Base-by-base conservation (phyloP, 2,113 vertebrate genomes). In the Peromyscus polionotus region DNA sequence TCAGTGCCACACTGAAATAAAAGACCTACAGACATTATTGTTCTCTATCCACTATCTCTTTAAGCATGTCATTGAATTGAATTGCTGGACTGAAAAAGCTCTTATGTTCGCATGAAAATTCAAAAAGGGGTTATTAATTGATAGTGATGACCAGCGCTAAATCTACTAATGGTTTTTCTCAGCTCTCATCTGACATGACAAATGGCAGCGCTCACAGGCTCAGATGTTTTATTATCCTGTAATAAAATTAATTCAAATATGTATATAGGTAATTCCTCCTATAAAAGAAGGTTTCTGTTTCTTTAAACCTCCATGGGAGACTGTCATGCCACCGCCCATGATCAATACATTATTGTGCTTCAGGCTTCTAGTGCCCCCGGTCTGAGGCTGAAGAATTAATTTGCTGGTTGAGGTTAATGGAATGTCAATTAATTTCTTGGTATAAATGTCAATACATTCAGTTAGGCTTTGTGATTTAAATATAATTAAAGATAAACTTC, bases 401-500 rank as follows among this genome's bases (percentile, higher is more conserved):
- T 97, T 98, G 97, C 97, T 72, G 68, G 89, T 31, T 61, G 91
- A 79, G 87, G 90, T 95, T 98, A 98, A 98, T 91, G 97, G 84
- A 97, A 91, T 96, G 87, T 94, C 97, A 98, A 95, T 98, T 97
- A 97, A 97, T 95, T 98, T 95, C 86, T 94, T 88, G 63, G 88
- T 95, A 88, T 94, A 97, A 98, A 98, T 98, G 95, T 97, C 91
- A 98, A 57, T 73, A 97, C 87, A 96, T 97, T 92, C 89, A 88
- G 54, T 91, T 96, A 94, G 2, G 5, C 72, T 42, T 93, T 97
- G 93, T 91, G 94, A 96, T 88, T 97, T 97, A 97, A 97, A 97
- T 97, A 97, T 94, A 96, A 97, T 97, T 96, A 67, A 97, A 65
- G 94, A 48, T 88, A 96, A 96, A 36, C 93, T 59, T 84, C 14